phyloP scores from a whole-genome alignment of 2,113 vertebrate genomes.

The Aythya baeri region DNA sequence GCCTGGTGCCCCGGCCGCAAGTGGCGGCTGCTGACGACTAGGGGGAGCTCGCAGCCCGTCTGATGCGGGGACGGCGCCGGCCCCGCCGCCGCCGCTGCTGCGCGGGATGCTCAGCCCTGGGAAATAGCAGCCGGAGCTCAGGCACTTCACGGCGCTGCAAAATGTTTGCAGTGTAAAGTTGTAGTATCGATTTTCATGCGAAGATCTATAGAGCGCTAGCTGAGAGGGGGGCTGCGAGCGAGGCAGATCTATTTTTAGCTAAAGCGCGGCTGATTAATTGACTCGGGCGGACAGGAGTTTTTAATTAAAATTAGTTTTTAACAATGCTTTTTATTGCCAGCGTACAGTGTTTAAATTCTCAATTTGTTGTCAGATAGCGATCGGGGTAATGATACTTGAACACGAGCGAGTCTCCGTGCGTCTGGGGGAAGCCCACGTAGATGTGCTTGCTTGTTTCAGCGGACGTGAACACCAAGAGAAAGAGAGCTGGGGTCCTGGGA shows the following conservation, averaged over 20 bases:
- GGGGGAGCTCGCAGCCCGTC: slow-evolving; percentile 81
- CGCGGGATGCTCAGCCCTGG: neutral
- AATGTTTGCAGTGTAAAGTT: slow-evolving; percentile 65
- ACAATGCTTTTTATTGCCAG: neutral
- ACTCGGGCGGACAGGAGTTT: slow-evolving; percentile 22
- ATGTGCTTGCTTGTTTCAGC: neutral
- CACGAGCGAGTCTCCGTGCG: neutral
- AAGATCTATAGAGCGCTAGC: slow-evolving; percentile 41
- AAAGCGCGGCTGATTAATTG: slow-evolving; percentile 62
- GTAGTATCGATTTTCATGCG: slow-evolving; percentile 70
- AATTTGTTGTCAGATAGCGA: neutral
- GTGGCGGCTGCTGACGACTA: slow-evolving; percentile 71
- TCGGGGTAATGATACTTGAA: neutral
- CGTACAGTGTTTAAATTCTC: neutral
- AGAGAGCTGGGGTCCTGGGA: neutral
- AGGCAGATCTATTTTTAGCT: slow-evolving; percentile 68
- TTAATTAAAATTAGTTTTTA: slow-evolving; percentile 69
- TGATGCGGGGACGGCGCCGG: slow-evolving; percentile 23
- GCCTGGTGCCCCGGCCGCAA: slow-evolving; percentile 14
- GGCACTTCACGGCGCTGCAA: slow-evolving; percentile 21
- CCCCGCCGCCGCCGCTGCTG: neutral
- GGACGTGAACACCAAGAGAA: neutral
- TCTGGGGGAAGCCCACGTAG: neutral
- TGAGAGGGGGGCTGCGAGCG: slow-evolving; percentile 56
- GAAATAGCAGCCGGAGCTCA: neutral